Evolutionary conservation across 2,888 invertebrate species (phyloP).

Genomic region (Palloptera scutellata): DNA sequence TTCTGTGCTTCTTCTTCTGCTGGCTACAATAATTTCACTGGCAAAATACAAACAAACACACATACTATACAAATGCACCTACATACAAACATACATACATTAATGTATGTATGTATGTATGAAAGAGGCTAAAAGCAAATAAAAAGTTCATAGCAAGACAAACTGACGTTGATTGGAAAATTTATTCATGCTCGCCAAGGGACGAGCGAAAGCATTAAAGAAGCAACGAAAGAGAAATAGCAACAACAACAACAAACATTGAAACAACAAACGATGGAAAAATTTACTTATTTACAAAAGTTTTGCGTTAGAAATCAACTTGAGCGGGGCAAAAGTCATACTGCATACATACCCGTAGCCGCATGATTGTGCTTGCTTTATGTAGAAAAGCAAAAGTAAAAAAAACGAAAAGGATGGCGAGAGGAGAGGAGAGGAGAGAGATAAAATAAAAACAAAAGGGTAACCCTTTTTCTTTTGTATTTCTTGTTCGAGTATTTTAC

Average conservation of each 20-base stretch:
- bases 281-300: slow-evolving; percentile 36
- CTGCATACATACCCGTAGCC: neutral
- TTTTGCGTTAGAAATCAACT: slow-evolving; percentile 37
- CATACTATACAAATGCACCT: too few species aligned
- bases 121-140: slow-evolving; percentile 18
- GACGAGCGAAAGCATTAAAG: slow-evolving; percentile 31
- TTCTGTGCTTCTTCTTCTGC: too few species aligned
- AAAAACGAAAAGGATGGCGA: neutral
- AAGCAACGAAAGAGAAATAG: slow-evolving; percentile 14
- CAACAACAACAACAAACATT: slow-evolving; percentile 19
- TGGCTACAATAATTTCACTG: too few species aligned
- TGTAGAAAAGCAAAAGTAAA: neutral
- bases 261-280: slow-evolving; percentile 17
- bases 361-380: neutral
- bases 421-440: neutral
- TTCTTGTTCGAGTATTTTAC: slow-evolving; percentile 11
- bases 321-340: slow-evolving; percentile 10
- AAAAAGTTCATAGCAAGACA: slow-evolving; percentile 38
- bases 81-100: too few species aligned
- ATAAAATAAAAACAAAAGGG: neutral
- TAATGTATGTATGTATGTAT: too few species aligned
- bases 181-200: slow-evolving; percentile 43
- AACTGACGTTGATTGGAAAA: slow-evolving; percentile 47
- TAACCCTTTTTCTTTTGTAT: neutral
- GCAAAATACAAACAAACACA: too few species aligned